Conservation (phyloP, 2,113 vertebrate species). For the Oryzias curvinotus region DNA sequence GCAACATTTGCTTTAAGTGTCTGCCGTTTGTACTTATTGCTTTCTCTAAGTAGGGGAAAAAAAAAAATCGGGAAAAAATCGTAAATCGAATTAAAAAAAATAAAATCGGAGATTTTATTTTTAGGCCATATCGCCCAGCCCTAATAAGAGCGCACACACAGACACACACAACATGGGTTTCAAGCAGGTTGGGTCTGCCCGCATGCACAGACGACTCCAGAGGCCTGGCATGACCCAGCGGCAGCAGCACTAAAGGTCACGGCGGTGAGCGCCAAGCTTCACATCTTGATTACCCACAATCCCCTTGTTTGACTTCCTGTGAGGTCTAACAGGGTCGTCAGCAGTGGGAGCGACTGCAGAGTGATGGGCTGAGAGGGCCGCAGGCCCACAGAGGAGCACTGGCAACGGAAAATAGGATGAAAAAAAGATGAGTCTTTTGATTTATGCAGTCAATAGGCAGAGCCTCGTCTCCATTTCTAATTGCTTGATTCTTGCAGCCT, state of each 20-base stretch:
- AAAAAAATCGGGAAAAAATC: no score
- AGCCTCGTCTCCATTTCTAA: conserved; percentile 95
- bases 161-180: conserved; percentile 8
- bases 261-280: conserved; percentile 78
- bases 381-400: conserved; percentile 7
- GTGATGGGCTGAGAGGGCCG: not conserved
- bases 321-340: conserved; percentile 85
- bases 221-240: conserved; percentile 53
- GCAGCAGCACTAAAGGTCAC: conserved; percentile 83
- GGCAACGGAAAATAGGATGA: conserved; percentile 32
- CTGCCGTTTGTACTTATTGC: no score
- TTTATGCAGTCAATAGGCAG: conserved; percentile 92
- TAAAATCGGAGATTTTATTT: no score
- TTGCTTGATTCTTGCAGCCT: conserved; percentile 96
- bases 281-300: conserved; percentile 89
- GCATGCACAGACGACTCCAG: conserved; percentile 76
- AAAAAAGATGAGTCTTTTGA: conserved; percentile 80
- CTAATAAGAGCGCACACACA: conserved; percentile 15
- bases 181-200: conserved; percentile 19
- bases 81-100: no score
- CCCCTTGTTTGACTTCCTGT: conserved; percentile 82
- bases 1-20: no score
- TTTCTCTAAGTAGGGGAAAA: no score
- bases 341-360: conserved; percentile 77
- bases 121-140: no score